Base-by-base conservation (phyloP, 2,113 vertebrate genomes). In the Peucedramus taeniatus region DNA sequence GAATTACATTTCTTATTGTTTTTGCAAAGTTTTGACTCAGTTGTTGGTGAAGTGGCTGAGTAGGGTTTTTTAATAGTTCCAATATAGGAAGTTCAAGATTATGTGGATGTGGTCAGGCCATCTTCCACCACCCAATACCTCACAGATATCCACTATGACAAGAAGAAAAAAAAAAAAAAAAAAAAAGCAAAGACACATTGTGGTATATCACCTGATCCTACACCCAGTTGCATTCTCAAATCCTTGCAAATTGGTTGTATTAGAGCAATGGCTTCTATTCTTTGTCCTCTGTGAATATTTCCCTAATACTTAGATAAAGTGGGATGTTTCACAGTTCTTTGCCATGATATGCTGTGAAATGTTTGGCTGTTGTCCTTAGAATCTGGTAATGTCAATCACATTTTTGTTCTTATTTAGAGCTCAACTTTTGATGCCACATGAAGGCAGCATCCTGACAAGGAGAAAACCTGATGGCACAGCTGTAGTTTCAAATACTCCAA, bases 401-500 rank as follows among this genome's bases (percentile, higher is more conserved):
- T 61, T 83, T 90, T 69, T 72, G 10, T 88, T 86, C 45, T 60
- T 79, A 39, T 19, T 57, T 77, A 35, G 42, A 90, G 15, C 21
- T 77, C 54, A 40, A 17, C 7, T 93, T 88, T 56, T 80, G 66
- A 37, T 80, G 75, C 59, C 10, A 1, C 9, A 11, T 56, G 31
- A 85, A 85, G 49, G 40, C 74, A 85, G 59, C 1, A 2, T 59
- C 47, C 40, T 77, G 83, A 83, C n/a, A 69, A 72, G 37, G 23
- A 87, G n/a, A 85, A 85, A 80, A 80, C 63, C 82, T 61, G 59
- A 69, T 2, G 4, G 54, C 76, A 76, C 75, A 86, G 71, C 45
- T 74, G 63, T 74, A 88, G 63, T 90, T 92, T 92, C 63, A 80
- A 88, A 96, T 77, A 60, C 39, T 94, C 70, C 76, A 90, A 24